Base-by-base conservation (phyloP, 92 coral and sea anemone genomes). In the Diadumene lineata region DNA sequence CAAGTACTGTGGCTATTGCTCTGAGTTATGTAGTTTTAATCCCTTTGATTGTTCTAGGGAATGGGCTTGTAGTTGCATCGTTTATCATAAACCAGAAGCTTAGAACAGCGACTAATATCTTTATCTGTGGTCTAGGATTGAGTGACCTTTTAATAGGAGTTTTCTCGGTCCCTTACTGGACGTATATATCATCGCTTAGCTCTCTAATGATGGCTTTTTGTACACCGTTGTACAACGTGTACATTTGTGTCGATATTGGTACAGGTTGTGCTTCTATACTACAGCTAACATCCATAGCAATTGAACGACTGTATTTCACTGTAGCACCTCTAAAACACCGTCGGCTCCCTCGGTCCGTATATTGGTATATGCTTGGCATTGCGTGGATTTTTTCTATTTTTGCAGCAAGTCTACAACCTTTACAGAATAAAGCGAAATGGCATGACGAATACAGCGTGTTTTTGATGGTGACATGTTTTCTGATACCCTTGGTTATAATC, bases 191-290 rank as follows among this genome's bases (percentile, higher is more conserved):
- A 11, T 72, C 92, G 22, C 73, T 81, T 46, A 87, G 73, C 25
- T 75, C 84, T 50, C 64, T 86, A 10, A n/a, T 24, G 31, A 67
- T 63, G 58, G 85, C 87, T 1, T 30, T 34, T 74, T 85, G 93
- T 55, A 51, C 66, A 6, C 76, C 71, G 1, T 60, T 65, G 16
- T 87, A 91, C 67, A n/a, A 66, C 4, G 66, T 86, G 13, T 90
- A 89, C 48, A 74, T 90, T 23, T 69, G 92, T 50, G 43, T 93
- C 50, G 98, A 93, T 55, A 68, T 93, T 26, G 83, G 92, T 64
- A 86, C 92, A 7, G 97, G 98, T 28, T 87, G 93, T 66, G 98
- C 98, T 11, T 93, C 98, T 33, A 91, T 93, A 44, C 67, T 93
- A 7, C 98, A 93, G 68, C 88, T 93, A 18, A 93, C 98, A 55